Evolutionary conservation across 53 echinoderm and acorn worm genomes (phyloP).

Genomic region (Henricia sp.): DNA sequence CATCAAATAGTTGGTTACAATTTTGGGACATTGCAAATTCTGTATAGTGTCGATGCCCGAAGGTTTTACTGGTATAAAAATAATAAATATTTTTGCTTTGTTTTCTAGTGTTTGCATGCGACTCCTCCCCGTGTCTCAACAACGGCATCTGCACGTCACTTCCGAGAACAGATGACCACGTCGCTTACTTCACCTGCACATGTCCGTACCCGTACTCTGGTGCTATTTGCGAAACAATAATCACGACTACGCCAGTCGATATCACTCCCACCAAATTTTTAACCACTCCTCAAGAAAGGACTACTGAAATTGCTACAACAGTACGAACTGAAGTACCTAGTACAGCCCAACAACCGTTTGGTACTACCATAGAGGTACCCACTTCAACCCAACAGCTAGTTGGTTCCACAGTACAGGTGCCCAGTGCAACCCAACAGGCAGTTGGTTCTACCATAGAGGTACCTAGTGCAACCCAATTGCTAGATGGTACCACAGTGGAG

Average conservation of each 20-base stretch:
- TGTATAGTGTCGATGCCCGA: too few species aligned
- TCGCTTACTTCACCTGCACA: conserved; percentile 66
- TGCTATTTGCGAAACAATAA: conserved; percentile 22
- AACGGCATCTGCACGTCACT: conserved; percentile 60
- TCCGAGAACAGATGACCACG: conserved; percentile 36
- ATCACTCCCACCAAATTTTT: conserved; percentile 21
- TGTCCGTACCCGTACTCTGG: conserved; percentile 64
- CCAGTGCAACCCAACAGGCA: conserved; percentile 7
- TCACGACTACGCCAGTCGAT: not conserved
- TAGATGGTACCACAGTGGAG: not conserved
- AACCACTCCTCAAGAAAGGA: too few species aligned
- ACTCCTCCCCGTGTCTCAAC: conserved; percentile 67
- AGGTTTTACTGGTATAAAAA: too few species aligned
- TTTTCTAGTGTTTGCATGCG: conserved; percentile 66
- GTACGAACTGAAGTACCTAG: not conserved
- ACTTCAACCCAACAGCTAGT: conserved; percentile 8
- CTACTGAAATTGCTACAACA: conserved; percentile 14
- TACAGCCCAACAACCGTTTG: not conserved
- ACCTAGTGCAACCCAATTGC: conserved; percentile 10
- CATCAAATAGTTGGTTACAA: too few species aligned
- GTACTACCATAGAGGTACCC: conserved; percentile 8
- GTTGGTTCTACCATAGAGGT: not conserved
- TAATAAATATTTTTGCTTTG: conserved; percentile 3
- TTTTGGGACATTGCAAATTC: too few species aligned
- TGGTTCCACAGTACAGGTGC: conserved; percentile 4